A percentile compares a stretch with the other conserved stretches of the same genome.
phyloP scores from a whole-genome alignment of 2,888 invertebrate species.

The Rhagium mordax region DNA sequence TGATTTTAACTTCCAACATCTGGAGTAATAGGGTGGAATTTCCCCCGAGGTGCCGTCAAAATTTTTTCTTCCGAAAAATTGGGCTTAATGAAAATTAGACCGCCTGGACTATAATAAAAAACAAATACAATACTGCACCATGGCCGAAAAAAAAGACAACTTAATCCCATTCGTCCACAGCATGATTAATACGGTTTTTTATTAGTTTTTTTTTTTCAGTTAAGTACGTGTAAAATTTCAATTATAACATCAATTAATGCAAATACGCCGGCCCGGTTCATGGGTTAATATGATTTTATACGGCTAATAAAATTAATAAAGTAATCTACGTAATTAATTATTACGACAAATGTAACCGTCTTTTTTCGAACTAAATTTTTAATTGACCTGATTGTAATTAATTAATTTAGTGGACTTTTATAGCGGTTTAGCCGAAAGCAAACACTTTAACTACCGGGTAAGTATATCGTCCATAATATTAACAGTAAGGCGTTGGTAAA shows the following conservation, averaged over 20 bases:
- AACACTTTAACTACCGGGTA: not conserved
- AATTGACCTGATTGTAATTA: slow-evolving; percentile 31
- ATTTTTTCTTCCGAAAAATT: too few relatives aligned
- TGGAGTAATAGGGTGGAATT: too few relatives aligned
- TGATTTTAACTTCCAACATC: too few relatives aligned
- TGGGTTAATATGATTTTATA: slow-evolving; percentile 29
- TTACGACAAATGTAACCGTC: slow-evolving; percentile 20
- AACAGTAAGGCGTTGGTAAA: too few relatives aligned
- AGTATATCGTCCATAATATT: not conserved
- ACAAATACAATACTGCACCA: not conserved
- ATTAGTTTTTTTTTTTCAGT: not conserved
- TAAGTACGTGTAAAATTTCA: slow-evolving; percentile 21
- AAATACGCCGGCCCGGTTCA: slow-evolving; percentile 13
- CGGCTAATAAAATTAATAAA: slow-evolving; percentile 35
- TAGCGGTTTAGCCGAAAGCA: not conserved
- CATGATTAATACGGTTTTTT: not conserved
- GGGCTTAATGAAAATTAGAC: too few relatives aligned
- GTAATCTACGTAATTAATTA: slow-evolving; percentile 33
- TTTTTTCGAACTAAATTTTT: slow-evolving; percentile 26
- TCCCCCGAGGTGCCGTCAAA: too few relatives aligned
- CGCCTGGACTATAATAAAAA: too few relatives aligned
- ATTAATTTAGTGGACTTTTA: slow-evolving; percentile 20
- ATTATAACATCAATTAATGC: slow-evolving; percentile 27
- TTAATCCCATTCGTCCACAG: not conserved
- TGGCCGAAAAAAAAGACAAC: not conserved